Percentiles rank a stretch among this genome's conserved stretches.
Conservation (phyloP, 2,797 vertebrate species). For the Spinibarbus caldwelli region DNA sequence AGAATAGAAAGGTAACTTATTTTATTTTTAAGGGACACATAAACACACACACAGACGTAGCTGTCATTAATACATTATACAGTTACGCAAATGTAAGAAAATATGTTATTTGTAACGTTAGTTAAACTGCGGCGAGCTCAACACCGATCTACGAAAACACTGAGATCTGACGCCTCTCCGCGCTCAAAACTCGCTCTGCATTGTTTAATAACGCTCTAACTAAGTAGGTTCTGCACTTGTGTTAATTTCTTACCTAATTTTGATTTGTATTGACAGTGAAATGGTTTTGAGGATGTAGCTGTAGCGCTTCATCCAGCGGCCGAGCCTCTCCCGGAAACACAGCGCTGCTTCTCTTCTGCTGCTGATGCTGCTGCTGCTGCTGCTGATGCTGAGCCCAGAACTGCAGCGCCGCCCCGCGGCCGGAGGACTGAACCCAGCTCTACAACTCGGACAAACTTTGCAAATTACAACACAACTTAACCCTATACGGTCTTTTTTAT, state of each 20-base stretch:
- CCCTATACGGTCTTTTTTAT: background rate
- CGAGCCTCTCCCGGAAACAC: slow-evolving; percentile 69
- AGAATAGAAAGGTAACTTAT: background rate
- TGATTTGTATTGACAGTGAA: slow-evolving; percentile 31
- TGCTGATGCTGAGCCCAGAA: fast-evolving
- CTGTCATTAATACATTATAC: background rate
- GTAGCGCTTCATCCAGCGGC: slow-evolving; percentile 61
- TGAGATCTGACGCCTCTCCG: background rate
- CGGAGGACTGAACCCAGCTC: background rate
- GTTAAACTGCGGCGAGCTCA: background rate
- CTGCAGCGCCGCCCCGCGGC: slow-evolving; percentile 62
- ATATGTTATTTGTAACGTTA: background rate
- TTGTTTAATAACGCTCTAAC: background rate
- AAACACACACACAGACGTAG: background rate
- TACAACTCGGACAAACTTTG: too few relatives aligned
- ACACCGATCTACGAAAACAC: background rate
- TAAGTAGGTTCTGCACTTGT: background rate
- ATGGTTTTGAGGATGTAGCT: slow-evolving; percentile 71
- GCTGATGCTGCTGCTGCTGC: fast-evolving
- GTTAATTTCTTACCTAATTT: slow-evolving; percentile 38
- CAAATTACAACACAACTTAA: background rate
- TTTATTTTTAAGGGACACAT: background rate
- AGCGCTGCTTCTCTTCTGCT: background rate
- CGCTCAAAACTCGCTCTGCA: background rate
- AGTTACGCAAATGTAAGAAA: background rate